A percentile compares a stretch with the other conserved stretches of the same genome.
Conservation (phyloP, 2,797 vertebrate species). For the Chanos chanos region DNA sequence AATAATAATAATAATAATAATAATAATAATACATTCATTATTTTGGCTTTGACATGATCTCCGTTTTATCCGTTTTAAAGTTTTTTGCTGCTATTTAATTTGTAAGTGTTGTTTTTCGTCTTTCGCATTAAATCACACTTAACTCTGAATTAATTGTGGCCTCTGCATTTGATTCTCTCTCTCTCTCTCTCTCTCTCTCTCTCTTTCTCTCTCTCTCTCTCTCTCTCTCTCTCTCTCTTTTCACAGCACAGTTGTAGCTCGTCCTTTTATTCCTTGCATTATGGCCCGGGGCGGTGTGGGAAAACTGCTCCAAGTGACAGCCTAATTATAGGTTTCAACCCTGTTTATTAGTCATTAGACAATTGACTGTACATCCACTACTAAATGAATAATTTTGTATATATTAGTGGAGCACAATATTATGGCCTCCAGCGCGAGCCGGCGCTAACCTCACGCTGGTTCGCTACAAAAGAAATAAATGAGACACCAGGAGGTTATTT, state of each 20-base stretch:
- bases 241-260: conserved; percentile 51
- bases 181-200: background rate
- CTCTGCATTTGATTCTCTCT: background rate
- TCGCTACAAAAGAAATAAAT: conserved; percentile 76
- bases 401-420: conserved; percentile 78
- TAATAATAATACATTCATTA: no score
- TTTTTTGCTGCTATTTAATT: no score
- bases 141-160: no score
- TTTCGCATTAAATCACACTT: no score
- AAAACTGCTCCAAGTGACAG: conserved; percentile 78
- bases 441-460: conserved; percentile 70
- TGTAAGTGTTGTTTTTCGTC: no score
- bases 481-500: conserved; percentile 77
- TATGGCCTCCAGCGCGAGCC: conserved; percentile 75
- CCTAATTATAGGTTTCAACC: conserved; percentile 78
- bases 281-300: conserved; percentile 65
- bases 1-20: no score
- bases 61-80: no score
- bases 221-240: conserved; percentile 57
- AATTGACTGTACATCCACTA: conserved; percentile 78
- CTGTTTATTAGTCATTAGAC: conserved; percentile 82
- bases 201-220: conserved; percentile 28
- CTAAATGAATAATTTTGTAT: conserved; percentile 86
- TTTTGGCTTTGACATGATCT: no score
- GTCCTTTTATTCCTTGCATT: conserved; percentile 42